Evolutionary conservation across 2,113 vertebrate genomes (phyloP).

Genomic region (Platysternon megacephalum): DNA sequence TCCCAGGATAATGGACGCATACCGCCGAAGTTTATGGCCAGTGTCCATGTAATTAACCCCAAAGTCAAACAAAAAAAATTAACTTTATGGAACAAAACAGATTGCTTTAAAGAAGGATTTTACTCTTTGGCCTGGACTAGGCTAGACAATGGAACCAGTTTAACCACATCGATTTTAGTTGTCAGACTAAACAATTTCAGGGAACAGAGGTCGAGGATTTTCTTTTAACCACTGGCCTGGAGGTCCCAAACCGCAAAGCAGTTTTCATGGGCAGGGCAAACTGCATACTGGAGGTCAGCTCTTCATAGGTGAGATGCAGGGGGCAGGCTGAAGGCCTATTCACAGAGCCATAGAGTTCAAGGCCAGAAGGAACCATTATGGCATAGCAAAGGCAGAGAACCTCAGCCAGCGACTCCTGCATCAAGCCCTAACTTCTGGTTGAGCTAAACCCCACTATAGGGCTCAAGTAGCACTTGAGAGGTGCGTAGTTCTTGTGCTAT

Average conservation of each 20-base stretch:
- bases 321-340: no score
- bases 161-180: constrained; percentile 42
- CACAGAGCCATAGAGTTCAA: background rate
- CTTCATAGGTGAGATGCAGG: background rate
- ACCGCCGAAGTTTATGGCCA: constrained; percentile 22
- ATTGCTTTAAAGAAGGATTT: constrained; percentile 55
- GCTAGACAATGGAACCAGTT: constrained; percentile 46
- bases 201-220: background rate
- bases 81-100: constrained; percentile 22
- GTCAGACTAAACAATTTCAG: constrained; percentile 52
- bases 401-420: background rate
- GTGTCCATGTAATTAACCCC: constrained; percentile 55
- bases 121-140: constrained; percentile 52
- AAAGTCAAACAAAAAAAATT: constrained; percentile 63
- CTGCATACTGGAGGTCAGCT: background rate
- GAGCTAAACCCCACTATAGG: background rate
- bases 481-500: background rate
- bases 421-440: background rate
- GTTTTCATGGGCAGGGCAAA: constrained; percentile 27
- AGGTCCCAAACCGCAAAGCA: constrained; percentile 21
- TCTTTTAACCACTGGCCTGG: constrained; percentile 30
- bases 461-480: background rate
- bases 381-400: no score
- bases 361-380: background rate
- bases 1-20: background rate